Evolutionary conservation across 2,797 vertebrate genomes (phyloP).

Genomic region (Melanotaenia pygmaea): DNA sequence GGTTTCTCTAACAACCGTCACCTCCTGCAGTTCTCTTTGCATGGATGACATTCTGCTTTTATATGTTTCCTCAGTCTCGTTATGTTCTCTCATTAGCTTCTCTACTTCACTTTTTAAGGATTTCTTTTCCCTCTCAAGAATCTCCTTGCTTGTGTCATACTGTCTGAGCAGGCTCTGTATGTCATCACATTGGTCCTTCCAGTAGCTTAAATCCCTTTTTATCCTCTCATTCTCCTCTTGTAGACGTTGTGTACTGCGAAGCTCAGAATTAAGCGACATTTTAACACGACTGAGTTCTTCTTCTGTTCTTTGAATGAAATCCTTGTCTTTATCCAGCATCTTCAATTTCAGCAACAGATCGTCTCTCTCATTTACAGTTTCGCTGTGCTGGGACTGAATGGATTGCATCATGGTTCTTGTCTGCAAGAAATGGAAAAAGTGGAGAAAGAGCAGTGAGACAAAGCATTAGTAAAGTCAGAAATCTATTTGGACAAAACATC

Average conservation of each 20-base stretch:
- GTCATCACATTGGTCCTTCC: slow-evolving; percentile 89
- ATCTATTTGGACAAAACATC: slow-evolving; percentile 5
- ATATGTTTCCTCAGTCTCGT: slow-evolving; percentile 86
- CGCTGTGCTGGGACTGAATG: slow-evolving; percentile 86
- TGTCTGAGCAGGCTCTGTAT: slow-evolving; percentile 87
- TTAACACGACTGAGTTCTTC: slow-evolving; percentile 89
- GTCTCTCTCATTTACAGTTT: slow-evolving; percentile 89
- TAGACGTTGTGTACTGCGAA: slow-evolving; percentile 84
- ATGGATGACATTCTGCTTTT: slow-evolving; percentile 80
- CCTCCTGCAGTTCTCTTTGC: slow-evolving; percentile 83
- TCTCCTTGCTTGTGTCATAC: slow-evolving; percentile 84
- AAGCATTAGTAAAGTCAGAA: slow-evolving; percentile 36
- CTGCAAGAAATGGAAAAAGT: slow-evolving; percentile 77
- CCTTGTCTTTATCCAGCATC: slow-evolving; percentile 87
- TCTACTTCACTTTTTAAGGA: slow-evolving; percentile 86
- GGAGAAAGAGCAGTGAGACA: slow-evolving; percentile 10
- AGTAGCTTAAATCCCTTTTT: slow-evolving; percentile 89
- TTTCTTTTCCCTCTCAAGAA: slow-evolving; percentile 86
- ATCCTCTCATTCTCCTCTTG: slow-evolving; percentile 90
- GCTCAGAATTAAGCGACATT: slow-evolving; percentile 86
- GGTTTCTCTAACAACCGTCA: slow-evolving; percentile 77
- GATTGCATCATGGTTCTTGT: slow-evolving; percentile 87
- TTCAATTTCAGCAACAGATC: slow-evolving; percentile 88
- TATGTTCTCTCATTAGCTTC: slow-evolving; percentile 87
- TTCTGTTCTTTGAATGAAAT: slow-evolving; percentile 84